A percentile compares a stretch with the other conserved stretches of the same genome.
Evolutionary conservation across 2,797 vertebrate species (phyloP).

Genomic region (Balearica regulorum): DNA sequence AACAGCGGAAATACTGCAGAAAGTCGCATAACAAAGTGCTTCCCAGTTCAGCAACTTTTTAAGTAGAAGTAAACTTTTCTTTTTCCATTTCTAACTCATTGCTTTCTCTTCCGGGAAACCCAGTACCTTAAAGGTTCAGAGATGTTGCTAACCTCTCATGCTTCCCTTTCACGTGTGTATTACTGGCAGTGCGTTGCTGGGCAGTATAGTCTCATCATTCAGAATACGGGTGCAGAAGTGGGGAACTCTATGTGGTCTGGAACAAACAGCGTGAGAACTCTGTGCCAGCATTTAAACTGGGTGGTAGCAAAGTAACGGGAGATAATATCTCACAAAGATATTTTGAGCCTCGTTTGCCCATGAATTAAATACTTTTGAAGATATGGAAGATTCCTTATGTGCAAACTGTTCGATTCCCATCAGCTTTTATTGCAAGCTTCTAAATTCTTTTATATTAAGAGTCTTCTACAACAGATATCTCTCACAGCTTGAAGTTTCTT

Average conservation of each 20-base stretch:
- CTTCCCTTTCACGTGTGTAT: not conserved
- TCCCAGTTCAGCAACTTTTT: not conserved
- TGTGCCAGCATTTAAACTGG: not conserved
- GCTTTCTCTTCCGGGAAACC: slow-evolving; percentile 23
- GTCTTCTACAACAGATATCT: not conserved
- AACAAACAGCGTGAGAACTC: not conserved
- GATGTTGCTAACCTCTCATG: not conserved
- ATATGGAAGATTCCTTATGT: not conserved
- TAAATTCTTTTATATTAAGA: not conserved
- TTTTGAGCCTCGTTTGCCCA: not conserved
- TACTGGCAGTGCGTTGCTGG: not conserved
- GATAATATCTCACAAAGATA: not conserved
- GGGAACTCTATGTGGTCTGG: not conserved
- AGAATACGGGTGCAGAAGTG: not conserved
- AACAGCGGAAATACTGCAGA: not conserved
- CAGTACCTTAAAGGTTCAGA: not conserved
- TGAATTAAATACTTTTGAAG: not conserved
- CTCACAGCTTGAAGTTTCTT: not conserved
- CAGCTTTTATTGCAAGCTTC: not conserved
- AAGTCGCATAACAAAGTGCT: not conserved
- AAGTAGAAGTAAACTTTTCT: not conserved
- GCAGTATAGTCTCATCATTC: not conserved
- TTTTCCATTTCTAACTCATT: not conserved
- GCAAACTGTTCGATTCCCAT: not conserved
- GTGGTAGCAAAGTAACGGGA: not conserved